These are phyloP conservation scores for Ridgeia piscesae DNA, from an alignment of 1,140 invertebrate species.

Conservation along the genomic window DNA sequence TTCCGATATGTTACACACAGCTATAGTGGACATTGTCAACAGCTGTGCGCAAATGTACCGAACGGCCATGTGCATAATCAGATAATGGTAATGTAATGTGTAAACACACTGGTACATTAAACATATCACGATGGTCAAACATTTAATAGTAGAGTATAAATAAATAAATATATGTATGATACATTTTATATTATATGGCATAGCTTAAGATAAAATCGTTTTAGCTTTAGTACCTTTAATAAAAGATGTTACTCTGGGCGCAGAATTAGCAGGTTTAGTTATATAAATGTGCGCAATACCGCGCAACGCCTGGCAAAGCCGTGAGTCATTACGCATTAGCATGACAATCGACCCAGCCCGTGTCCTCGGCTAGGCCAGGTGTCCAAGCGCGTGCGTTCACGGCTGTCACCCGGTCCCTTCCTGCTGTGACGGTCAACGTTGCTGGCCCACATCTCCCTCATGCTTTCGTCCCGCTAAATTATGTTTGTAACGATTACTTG, in stretches of 20 bases:
- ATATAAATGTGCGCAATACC: background rate
- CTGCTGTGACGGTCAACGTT: background rate
- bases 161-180: background rate
- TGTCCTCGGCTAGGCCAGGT: background rate
- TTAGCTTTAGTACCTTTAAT: background rate
- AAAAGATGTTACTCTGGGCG: background rate
- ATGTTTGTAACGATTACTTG: background rate
- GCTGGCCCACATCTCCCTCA: background rate
- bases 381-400: background rate
- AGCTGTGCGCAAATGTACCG: background rate
- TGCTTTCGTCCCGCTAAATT: background rate
- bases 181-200: background rate
- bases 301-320: background rate
- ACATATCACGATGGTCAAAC: background rate
- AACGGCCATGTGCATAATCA: background rate
- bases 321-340: background rate
- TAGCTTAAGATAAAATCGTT: background rate
- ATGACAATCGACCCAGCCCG: background rate
- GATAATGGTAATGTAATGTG: background rate
- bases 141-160: no score
- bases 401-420: background rate
- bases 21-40: background rate
- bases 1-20: background rate
- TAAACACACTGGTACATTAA: background rate
- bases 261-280: background rate